Percentiles rank a stretch among this genome's conserved stretches.
These are phyloP conservation scores for Jacana jacana DNA, from an alignment of 2,113 vertebrate genomes.

Conservation along the genomic window DNA sequence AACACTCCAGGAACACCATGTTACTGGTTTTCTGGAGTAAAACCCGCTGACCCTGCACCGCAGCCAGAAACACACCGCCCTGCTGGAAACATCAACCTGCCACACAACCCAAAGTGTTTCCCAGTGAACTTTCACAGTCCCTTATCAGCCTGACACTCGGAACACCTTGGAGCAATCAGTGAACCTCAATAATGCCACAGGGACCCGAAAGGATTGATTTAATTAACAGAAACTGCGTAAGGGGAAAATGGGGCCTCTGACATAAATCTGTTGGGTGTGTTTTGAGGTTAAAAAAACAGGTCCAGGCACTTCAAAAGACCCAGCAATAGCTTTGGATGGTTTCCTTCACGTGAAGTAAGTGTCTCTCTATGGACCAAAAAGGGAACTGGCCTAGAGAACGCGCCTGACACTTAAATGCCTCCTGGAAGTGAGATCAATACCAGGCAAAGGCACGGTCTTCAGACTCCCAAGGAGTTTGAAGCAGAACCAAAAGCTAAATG, in stretches of 20 bases:
- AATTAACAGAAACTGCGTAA: neutral
- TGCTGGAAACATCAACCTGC: neutral
- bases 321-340: too few species aligned
- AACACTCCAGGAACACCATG: neutral
- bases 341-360: neutral
- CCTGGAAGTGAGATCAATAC: neutral
- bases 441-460: neutral
- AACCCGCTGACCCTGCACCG: neutral
- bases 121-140: neutral
- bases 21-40: neutral
- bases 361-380: neutral
- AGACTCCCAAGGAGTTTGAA: neutral
- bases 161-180: neutral
- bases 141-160: neutral
- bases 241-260: neutral
- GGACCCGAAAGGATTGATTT: neutral
- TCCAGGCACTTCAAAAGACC: neutral
- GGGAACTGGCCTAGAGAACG: neutral
- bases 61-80: neutral
- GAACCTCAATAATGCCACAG: neutral
- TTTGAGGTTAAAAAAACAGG: neutral
- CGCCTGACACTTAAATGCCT: neutral
- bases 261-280: neutral
- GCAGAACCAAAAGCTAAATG: neutral
- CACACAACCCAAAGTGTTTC: neutral